These are phyloP conservation scores for Oenanthe oenanthe DNA, from an alignment of 2,113 vertebrate species.

Conservation along the genomic window DNA sequence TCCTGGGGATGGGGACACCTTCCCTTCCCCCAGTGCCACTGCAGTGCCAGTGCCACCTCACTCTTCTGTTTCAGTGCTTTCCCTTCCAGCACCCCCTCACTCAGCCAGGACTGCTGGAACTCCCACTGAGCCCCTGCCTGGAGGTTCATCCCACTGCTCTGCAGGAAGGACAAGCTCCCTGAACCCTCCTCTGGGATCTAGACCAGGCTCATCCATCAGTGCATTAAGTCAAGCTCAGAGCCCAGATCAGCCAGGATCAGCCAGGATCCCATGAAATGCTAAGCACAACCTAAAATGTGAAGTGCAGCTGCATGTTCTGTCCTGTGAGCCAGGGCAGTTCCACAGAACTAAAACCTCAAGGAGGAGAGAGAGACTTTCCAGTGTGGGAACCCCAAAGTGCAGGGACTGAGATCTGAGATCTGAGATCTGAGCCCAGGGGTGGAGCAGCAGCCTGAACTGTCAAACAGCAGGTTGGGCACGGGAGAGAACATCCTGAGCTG, in stretches of 20 bases:
- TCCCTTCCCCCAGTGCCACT: background rate
- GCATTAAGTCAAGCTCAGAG: background rate
- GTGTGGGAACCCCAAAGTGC: background rate
- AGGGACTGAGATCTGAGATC: background rate
- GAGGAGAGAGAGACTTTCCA: background rate
- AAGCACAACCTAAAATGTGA: background rate
- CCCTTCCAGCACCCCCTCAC: no score
- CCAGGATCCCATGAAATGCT: accelerated
- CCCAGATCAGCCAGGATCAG: background rate
- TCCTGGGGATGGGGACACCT: background rate
- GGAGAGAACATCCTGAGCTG: background rate
- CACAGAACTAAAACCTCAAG: background rate
- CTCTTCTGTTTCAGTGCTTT: background rate
- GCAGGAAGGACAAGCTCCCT: background rate
- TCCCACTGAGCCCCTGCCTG: background rate
- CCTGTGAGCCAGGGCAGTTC: background rate
- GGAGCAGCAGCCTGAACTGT: background rate
- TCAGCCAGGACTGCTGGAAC: background rate
- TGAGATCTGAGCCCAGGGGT: background rate
- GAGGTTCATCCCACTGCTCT: background rate
- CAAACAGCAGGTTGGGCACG: accelerated
- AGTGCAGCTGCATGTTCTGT: background rate
- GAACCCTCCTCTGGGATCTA: background rate
- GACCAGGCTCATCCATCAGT: accelerated
- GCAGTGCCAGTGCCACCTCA: accelerated